phyloP scores from a whole-genome alignment of 1,140 invertebrate species.

The Bombyx mandarina region DNA sequence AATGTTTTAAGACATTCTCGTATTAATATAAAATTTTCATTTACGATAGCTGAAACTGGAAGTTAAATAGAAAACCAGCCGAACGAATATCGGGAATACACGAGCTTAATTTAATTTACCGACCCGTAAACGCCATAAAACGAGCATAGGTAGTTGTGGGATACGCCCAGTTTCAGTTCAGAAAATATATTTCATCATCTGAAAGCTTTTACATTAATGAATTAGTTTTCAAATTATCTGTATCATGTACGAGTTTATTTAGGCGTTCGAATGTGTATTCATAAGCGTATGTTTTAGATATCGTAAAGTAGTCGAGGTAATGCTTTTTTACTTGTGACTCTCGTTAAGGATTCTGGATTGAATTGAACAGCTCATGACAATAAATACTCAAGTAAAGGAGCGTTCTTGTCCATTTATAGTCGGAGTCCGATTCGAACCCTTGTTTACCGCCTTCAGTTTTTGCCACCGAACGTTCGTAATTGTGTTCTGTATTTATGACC shows the following conservation, averaged over 20 bases:
- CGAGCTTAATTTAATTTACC: neutral
- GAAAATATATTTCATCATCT: slow-evolving; percentile 1
- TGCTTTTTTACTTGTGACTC: too few species aligned
- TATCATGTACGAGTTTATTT: too few species aligned
- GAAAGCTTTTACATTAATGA: neutral
- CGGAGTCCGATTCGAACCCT: neutral
- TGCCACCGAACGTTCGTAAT: slow-evolving; percentile 2
- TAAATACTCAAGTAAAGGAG: slow-evolving; percentile 4
- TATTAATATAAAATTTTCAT: too few species aligned
- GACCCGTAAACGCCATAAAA: neutral
- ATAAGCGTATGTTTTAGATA: too few species aligned
- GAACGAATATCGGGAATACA: too few species aligned
- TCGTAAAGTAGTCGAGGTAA: too few species aligned
- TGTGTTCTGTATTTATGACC: slow-evolving; percentile 5
- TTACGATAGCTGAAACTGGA: too few species aligned
- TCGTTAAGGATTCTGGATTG: too few species aligned
- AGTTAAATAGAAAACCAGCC: too few species aligned
- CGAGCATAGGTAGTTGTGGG: neutral
- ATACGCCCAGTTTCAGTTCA: neutral
- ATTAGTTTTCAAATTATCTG: too few species aligned
- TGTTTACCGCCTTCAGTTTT: slow-evolving; percentile 4
- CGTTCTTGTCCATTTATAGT: slow-evolving; percentile 1
- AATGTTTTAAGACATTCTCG: too few species aligned
- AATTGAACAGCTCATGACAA: slow-evolving; percentile 6
- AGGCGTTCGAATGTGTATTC: too few species aligned